Evolutionary conservation across 2,797 vertebrate species (phyloP).

Genomic region (Fundulus diaphanus): DNA sequence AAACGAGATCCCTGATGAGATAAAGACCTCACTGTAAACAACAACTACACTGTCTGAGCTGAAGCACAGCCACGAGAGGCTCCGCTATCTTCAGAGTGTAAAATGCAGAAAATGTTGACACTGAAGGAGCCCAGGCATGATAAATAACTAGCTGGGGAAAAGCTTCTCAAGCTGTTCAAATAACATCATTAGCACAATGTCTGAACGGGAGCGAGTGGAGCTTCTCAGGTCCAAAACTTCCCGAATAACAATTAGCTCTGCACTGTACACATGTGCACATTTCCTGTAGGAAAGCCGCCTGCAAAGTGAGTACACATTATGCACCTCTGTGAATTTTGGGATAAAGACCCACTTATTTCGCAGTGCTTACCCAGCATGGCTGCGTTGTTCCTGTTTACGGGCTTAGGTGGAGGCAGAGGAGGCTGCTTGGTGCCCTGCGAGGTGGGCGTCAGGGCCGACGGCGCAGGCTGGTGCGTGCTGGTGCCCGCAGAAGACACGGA

Average conservation of each 20-base stretch:
- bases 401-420: slow-evolving; percentile 94
- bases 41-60: slow-evolving; percentile 35
- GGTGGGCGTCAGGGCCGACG: slow-evolving; percentile 55
- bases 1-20: slow-evolving; percentile 43
- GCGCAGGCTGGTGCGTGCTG: slow-evolving; percentile 72
- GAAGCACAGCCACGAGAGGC: slow-evolving; percentile 49
- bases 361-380: slow-evolving; percentile 88
- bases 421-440: slow-evolving; percentile 88
- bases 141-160: slow-evolving; percentile 67
- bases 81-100: slow-evolving; percentile 58
- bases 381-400: slow-evolving; percentile 89
- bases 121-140: slow-evolving; percentile 60
- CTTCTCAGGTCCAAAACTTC: slow-evolving; percentile 16
- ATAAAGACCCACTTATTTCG: background rate
- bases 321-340: background rate
- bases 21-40: slow-evolving; percentile 42
- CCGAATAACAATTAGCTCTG: slow-evolving; percentile 37
- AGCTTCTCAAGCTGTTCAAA: slow-evolving; percentile 58
- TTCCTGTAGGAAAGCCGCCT: slow-evolving; percentile 31
- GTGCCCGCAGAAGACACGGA: slow-evolving; percentile 76
- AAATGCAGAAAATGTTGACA: slow-evolving; percentile 54
- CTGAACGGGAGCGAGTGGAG: slow-evolving; percentile 16
- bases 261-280: slow-evolving; percentile 42
- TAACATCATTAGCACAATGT: slow-evolving; percentile 56
- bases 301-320: slow-evolving; percentile 26